A percentile compares a stretch with the other conserved stretches of the same genome.
Evolutionary conservation across 2,113 vertebrate genomes (phyloP).

Genomic region (Gasterosteus nipponicus): DNA sequence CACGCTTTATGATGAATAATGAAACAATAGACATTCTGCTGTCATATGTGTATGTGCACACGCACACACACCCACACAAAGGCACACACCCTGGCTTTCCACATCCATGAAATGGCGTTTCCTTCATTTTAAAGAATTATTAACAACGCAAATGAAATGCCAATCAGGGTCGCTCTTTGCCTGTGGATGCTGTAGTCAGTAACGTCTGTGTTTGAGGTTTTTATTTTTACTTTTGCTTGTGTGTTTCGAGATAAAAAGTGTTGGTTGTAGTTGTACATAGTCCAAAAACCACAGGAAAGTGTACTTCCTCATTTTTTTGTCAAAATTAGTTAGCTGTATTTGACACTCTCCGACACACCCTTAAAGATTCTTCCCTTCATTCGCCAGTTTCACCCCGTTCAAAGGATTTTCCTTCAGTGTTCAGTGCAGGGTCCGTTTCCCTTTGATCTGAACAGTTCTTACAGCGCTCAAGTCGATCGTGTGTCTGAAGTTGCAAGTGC

Average conservation of each 20-base stretch:
- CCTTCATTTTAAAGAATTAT: slow-evolving; percentile 62
- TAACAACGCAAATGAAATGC: slow-evolving; percentile 64
- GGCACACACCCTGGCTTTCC: slow-evolving; percentile 28
- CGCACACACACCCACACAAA: slow-evolving; percentile 5
- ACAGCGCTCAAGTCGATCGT: slow-evolving; percentile 8
- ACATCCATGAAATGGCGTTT: slow-evolving; percentile 34
- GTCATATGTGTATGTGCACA: slow-evolving; percentile 23
- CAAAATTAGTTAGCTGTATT: not conserved
- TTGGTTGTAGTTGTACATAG: slow-evolving; percentile 10
- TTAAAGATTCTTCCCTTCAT: slow-evolving; percentile 36
- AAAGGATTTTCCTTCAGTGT: slow-evolving; percentile 42
- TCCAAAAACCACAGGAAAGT: not conserved
- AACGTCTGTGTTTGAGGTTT: slow-evolving; percentile 11
- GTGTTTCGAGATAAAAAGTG: slow-evolving; percentile 24
- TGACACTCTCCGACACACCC: slow-evolving; percentile 11
- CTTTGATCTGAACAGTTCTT: slow-evolving; percentile 59
- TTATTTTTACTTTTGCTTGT: not conserved
- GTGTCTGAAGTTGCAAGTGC: slow-evolving; percentile 30
- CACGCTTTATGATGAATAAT: slow-evolving; percentile 71
- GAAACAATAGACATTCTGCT: slow-evolving; percentile 54
- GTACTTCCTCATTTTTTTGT: not conserved
- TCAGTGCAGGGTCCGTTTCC: slow-evolving; percentile 35
- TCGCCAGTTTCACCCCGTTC: slow-evolving; percentile 11
- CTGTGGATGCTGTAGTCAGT: not conserved
- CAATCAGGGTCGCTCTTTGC: slow-evolving; percentile 42